Evolutionary conservation across 2,797 vertebrate genomes (phyloP), one percentile per base, ranked within the genome.

Genomic region (Heteromormyrus szaboi): DNA sequence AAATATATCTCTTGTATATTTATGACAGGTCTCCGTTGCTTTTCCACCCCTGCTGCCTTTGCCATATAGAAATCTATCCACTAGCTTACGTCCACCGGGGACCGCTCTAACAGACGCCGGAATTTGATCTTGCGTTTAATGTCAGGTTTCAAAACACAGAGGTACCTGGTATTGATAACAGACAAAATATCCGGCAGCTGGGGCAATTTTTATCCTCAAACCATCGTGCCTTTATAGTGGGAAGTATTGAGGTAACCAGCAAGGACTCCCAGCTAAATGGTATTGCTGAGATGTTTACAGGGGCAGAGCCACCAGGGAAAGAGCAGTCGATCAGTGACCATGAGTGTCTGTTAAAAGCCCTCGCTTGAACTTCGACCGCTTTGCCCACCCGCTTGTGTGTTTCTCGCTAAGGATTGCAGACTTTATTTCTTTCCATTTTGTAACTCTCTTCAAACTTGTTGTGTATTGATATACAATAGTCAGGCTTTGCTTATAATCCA

Each of bases 1-100:
- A 91, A 93, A 91, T 92, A 93, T 91, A 86, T 89, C 89, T 88
- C 41, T 85, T 87, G 53, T 91, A 9, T 56, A 62, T 86, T 19
- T 59, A 25, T 86, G 51, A 54, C 33, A 59, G 85, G 90, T 76
- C 90, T 90, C 53, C 88, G 90, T 92, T 29, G 51, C 72, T 88
- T 83, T 37, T 33, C 68, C 17, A n/a, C 3, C 50, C 59, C 50
- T 79, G 5, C 44, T 81, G 85, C 72, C 37, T n/a, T 79, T 7
- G 48, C 46, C 46, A 44, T 85, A 46, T 29, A 53, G 19, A 65
- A 89, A 62, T 72, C 85, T 37, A 53, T 56, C 33, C 9, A 9
- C 6, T 22, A 81, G 72, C 87, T 37, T 33, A 4, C 6, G 2
- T 53, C 50, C 22, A 22, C 25, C 50, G 41, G 76, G 76, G 41